Evolutionary conservation across 1,140 invertebrate genomes (phyloP).

Genomic region (Chironomus tepperi): DNA sequence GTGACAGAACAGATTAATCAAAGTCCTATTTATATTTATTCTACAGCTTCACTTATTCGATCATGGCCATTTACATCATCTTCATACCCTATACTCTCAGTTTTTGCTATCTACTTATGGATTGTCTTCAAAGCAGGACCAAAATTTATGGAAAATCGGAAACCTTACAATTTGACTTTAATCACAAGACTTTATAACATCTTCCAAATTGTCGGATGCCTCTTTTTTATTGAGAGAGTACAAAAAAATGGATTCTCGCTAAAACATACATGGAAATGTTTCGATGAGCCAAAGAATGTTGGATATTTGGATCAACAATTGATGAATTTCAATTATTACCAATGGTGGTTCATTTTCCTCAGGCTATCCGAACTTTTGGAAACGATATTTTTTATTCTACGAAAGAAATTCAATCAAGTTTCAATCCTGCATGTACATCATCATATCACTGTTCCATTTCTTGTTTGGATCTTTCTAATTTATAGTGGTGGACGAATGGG

Average conservation of each 20-base stretch:
- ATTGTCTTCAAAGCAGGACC: slow-evolving; percentile 52
- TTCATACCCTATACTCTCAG: slow-evolving; percentile 35
- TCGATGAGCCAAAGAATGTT: neutral
- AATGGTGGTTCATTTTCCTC: slow-evolving; percentile 57
- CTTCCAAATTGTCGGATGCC: slow-evolving; percentile 54
- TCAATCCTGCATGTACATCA: slow-evolving; percentile 86
- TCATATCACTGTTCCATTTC: slow-evolving; percentile 64
- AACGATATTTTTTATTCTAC: slow-evolving; percentile 75
- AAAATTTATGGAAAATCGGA: slow-evolving; percentile 61
- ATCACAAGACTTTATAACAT: slow-evolving; percentile 68
- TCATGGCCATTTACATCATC: neutral
- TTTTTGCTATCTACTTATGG: slow-evolving; percentile 56
- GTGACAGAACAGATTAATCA: no score
- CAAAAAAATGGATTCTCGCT: neutral
- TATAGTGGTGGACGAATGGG: slow-evolving; percentile 35
- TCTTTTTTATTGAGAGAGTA: neutral
- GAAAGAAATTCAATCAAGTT: slow-evolving; percentile 76
- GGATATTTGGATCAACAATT: neutral
- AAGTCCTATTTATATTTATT: no score
- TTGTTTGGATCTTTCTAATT: slow-evolving; percentile 54
- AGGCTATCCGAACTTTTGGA: slow-evolving; percentile 61
- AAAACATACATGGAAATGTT: neutral
- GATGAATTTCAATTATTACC: slow-evolving; percentile 39
- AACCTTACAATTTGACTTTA: slow-evolving; percentile 57
- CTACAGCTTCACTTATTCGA: neutral